Base-by-base conservation (phyloP, 2,888 invertebrate genomes). In the Amitus sp. region DNA sequence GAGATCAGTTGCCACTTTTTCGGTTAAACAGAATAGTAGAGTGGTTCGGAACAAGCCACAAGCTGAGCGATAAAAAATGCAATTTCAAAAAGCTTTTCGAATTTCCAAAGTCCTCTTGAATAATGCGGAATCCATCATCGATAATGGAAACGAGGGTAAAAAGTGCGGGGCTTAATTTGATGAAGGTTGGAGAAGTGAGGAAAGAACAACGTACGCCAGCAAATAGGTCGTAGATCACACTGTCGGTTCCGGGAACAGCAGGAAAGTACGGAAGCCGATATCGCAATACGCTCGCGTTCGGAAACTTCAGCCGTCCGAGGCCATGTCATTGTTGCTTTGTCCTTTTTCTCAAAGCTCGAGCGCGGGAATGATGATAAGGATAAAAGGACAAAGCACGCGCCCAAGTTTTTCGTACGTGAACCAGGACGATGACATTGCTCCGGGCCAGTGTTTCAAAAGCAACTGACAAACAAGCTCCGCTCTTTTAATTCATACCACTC, bases 381-480 rank as follows among this genome's bases (percentile, higher is more conserved):
- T 59, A 56, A 59, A 63, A 59, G 42, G 53, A 56, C 52, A 47
- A 53, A 51, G 52, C 56, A 20, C 28, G 23, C 51, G 55, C 59
- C 59, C 56, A 50, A 60, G 53, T 46, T 64, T 65, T 65, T 61
- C 54, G 20, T 65, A 65, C 64, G 64, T 65, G 64, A 57, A 57
- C 57, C 54, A 53, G 51, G 40, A 60, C 54, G 43, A 52, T 50
- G 48, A 59, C 53, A 49, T 50, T 52, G 50, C 50, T 54, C 47
- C 34, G 48, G 10, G 46, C 18, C 30, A 47, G 37, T 58, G 51
- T 63, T 59, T 55, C 48, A 48, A 53, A 59, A 55, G 56, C 59
- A 56, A 59, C 63, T 63, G 54, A 63, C 58, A 59, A 51, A 33
- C 63, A 47, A 53, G 40, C n/a, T n/a, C n/a, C n/a, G 28, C 48